Evolutionary conservation across 1,140 invertebrate genomes (phyloP).

Genomic region (Eupristina koningsbergeri): DNA sequence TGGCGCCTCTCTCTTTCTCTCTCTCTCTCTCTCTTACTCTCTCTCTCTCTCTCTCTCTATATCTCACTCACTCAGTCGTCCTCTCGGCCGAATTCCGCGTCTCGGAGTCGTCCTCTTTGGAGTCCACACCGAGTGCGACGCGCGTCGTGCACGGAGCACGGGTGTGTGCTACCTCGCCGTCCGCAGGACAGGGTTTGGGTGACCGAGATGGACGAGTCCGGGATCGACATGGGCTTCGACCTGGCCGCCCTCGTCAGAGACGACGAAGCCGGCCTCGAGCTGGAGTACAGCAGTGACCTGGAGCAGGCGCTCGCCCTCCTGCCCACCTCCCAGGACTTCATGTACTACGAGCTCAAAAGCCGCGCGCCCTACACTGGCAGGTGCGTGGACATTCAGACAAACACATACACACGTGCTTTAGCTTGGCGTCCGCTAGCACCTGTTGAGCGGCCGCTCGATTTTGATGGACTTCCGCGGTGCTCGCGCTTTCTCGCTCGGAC

Average conservation of each 20-base stretch:
- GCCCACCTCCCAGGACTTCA: conserved; percentile 76
- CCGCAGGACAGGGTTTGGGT: background rate
- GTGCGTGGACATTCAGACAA: conserved; percentile 76
- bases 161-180: background rate
- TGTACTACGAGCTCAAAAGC: conserved; percentile 80
- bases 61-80: background rate
- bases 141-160: background rate
- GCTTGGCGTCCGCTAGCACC: background rate
- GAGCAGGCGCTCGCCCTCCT: conserved; percentile 63
- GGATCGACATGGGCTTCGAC: conserved; percentile 83
- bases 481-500: too few relatives aligned
- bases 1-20: too few relatives aligned
- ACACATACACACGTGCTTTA: conserved; percentile 63
- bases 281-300: conserved; percentile 62
- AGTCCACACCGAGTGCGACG: background rate
- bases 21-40: background rate
- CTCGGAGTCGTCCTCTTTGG: background rate
- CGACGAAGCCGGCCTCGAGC: conserved; percentile 74
- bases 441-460: background rate
- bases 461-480: background rate
- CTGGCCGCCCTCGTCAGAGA: conserved; percentile 75
- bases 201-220: conserved; percentile 75
- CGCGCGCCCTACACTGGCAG: conserved; percentile 78
- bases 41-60: too few relatives aligned
- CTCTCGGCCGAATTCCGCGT: background rate